phyloP scores from a whole-genome alignment of 2,888 invertebrate genomes.

The Cryptocephalus moraei region DNA sequence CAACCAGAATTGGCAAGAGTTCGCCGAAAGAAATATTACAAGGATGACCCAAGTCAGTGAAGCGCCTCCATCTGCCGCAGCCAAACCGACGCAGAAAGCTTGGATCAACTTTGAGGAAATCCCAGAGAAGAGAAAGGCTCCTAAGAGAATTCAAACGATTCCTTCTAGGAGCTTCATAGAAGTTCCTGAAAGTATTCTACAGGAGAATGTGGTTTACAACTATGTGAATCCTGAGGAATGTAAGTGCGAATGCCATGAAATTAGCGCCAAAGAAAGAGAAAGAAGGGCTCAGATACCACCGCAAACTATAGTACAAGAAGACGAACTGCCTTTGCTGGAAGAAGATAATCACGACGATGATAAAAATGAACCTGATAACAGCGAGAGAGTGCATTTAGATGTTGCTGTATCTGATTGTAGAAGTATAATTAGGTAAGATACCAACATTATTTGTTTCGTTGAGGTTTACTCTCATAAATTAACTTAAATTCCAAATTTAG shows the following conservation, averaged over 20 bases:
- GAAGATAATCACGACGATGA: slow-evolving; percentile 34
- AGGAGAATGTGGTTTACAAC: slow-evolving; percentile 49
- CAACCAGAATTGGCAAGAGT: slow-evolving; percentile 45
- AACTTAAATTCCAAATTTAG: too few species aligned
- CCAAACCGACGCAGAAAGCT: slow-evolving; percentile 41
- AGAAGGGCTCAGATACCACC: slow-evolving; percentile 11
- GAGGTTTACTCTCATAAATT: too few species aligned
- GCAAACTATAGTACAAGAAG: slow-evolving; percentile 31
- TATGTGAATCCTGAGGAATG: slow-evolving; percentile 84
- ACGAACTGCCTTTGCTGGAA: slow-evolving; percentile 43
- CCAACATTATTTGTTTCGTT: too few species aligned
- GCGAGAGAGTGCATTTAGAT: slow-evolving; percentile 32
- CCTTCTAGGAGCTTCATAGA: slow-evolving; percentile 47
- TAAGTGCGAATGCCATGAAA: slow-evolving; percentile 76
- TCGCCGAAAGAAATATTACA: slow-evolving; percentile 50
- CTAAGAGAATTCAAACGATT: slow-evolving; percentile 73
- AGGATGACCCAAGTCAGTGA: slow-evolving; percentile 18
- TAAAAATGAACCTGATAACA: slow-evolving; percentile 21
- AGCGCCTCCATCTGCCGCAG: slow-evolving; percentile 41
- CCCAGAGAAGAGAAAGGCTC: slow-evolving; percentile 70
- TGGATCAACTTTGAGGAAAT: slow-evolving; percentile 86
- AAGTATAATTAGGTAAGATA: slow-evolving; percentile 33
- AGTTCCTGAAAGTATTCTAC: slow-evolving; percentile 33
- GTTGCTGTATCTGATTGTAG: slow-evolving; percentile 31
- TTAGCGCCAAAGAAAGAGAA: slow-evolving; percentile 30